Base-by-base conservation (phyloP, 2,888 invertebrate genomes). In the Hirtodrosophila duncani region DNA sequence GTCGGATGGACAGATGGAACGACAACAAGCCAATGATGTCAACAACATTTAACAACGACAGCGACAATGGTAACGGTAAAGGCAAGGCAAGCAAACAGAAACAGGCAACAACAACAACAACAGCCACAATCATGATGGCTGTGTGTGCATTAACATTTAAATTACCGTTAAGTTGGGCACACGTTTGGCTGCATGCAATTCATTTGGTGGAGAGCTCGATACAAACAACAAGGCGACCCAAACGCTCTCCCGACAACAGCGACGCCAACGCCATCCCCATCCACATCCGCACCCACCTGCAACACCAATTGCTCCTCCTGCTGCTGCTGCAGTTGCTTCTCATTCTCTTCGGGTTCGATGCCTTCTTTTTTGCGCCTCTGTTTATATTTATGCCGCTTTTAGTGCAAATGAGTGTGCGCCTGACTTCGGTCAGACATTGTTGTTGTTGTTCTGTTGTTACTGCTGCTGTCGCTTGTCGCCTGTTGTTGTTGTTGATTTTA, bases 331-430 rank as follows among this genome's bases (percentile, higher is more conserved):
- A 9, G 3, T 20, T 24, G 2, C 7, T 7, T 9, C 14, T 16
- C 7, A 8, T 30, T 17, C 36, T 26, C 17, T 27, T 17, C 29
- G n/a, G 37, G 42, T 27, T 26, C 17, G 34, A 55, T 56, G 36
- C 39, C 13, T 29, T 33, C 20, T 53, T 30, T 53, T 41, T 21
- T 46, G 31, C 39, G 37, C 45, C 31, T 36, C 53, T 38, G 69
- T 52, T 57, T 72, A 65, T 70, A 71, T 78, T 78, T 71, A 79
- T 71, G 59, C 60, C 52, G 67, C 75, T 79, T 71, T 71, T 70
- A 71, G 77, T 53, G 64, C 33, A 63, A 70, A 70, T 71, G 61
- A 55, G 60, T 60, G 62, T 43, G 48, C 52, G 53, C 42, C 43
- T 53, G 38, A 56, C 56, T 60, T 60, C 48, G 49, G 71, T 52